phyloP scores from a whole-genome alignment of 2,888 invertebrate species.

The Tuberolachnus salignus region DNA sequence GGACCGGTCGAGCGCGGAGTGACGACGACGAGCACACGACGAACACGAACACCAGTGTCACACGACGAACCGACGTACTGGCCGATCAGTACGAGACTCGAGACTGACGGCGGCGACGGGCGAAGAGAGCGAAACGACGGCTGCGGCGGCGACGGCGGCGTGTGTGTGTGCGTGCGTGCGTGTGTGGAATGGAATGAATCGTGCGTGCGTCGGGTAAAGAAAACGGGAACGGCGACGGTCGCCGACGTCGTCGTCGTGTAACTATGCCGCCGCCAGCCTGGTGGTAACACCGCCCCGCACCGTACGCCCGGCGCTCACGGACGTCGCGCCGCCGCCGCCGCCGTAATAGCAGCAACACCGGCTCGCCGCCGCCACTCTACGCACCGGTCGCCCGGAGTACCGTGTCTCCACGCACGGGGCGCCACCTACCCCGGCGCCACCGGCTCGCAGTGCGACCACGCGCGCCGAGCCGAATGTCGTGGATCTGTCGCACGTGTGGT shows the following conservation, averaged over 20 bases:
- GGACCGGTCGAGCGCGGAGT: not conserved
- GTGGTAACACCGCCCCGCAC: slow-evolving; percentile 18
- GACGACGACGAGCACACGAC: not conserved
- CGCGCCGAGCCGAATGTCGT: slow-evolving; percentile 54
- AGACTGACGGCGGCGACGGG: slow-evolving; percentile 28
- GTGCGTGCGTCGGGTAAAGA: slow-evolving; percentile 31
- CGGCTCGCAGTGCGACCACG: slow-evolving; percentile 52
- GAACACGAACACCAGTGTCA: not conserved
- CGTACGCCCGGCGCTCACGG: not conserved
- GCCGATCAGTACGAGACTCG: slow-evolving; percentile 42
- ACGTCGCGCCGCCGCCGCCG: not conserved
- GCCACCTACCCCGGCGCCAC: slow-evolving; percentile 55
- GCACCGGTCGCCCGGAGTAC: slow-evolving; percentile 25
- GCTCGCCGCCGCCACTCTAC: slow-evolving; percentile 19
- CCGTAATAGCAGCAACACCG: slow-evolving; percentile 24
- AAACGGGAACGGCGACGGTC: slow-evolving; percentile 53
- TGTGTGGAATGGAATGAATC: slow-evolving; percentile 12
- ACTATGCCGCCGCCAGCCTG: slow-evolving; percentile 47
- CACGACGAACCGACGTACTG: not conserved
- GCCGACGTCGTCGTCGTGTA: slow-evolving; percentile 43
- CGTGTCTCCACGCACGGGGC: slow-evolving; percentile 50
- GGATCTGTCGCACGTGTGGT: slow-evolving; percentile 52
- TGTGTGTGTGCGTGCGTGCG: not conserved
- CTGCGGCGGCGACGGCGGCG: not conserved
- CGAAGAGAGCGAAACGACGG: slow-evolving; percentile 15